A percentile compares a stretch with the other conserved stretches of the same genome.
Evolutionary conservation across 1,140 invertebrate genomes (phyloP).

Genomic region (Pemphigus obesinymphae): DNA sequence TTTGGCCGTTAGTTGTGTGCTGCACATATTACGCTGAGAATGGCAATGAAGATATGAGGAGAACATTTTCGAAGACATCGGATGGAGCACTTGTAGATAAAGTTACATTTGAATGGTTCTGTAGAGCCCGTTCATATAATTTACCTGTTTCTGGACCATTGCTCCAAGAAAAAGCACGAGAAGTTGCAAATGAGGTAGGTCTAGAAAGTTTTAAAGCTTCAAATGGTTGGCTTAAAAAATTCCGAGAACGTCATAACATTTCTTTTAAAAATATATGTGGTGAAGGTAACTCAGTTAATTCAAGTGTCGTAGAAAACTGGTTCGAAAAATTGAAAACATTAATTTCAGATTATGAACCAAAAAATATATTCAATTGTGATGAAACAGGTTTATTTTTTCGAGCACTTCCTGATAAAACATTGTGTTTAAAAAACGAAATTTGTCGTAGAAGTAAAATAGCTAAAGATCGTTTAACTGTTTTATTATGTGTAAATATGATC

Average conservation of each 20-base stretch:
- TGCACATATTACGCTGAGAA: too few species aligned
- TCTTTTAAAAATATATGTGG: background rate
- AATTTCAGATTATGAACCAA: background rate
- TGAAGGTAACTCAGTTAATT: background rate
- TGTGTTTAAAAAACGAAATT: conserved; percentile 49
- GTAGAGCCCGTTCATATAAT: background rate
- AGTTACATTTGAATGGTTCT: background rate
- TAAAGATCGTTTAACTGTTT: conserved; percentile 53
- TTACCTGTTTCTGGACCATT: background rate
- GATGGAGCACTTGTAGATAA: background rate
- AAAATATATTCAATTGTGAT: background rate
- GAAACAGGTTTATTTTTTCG: background rate
- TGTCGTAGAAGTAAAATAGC: conserved; percentile 52
- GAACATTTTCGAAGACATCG: too few species aligned
- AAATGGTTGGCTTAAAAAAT: background rate
- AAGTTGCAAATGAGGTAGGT: background rate
- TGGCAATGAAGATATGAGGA: too few species aligned
- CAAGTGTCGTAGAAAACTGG: background rate
- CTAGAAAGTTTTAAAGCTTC: background rate
- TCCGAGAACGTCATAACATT: background rate
- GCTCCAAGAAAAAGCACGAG: background rate
- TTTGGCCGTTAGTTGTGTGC: too few species aligned
- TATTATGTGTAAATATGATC: conserved; percentile 51
- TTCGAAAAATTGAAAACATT: background rate
- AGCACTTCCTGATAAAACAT: conserved; percentile 44